Percentiles rank a stretch among this genome's conserved stretches.
Conservation (phyloP, 2,797 vertebrate genomes). For the Mallotus villosus region DNA sequence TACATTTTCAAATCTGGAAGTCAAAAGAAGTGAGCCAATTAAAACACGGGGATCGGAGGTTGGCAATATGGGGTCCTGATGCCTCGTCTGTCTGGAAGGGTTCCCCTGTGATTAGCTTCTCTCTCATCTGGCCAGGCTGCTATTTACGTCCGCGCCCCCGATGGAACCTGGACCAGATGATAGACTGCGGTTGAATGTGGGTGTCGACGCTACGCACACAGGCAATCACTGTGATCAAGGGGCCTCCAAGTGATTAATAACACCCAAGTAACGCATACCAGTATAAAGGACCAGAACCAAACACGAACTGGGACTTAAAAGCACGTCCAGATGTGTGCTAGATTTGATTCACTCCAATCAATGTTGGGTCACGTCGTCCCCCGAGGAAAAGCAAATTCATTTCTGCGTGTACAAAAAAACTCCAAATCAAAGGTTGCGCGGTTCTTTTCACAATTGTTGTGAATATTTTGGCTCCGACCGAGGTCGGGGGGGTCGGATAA, state of each 20-base stretch:
- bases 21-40: slow-evolving; percentile 34
- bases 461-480: too few relatives aligned
- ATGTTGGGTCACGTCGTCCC: slow-evolving; percentile 24
- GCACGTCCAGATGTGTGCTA: slow-evolving; percentile 65
- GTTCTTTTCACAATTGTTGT: slow-evolving; percentile 13
- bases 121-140: slow-evolving; percentile 52
- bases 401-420: background rate
- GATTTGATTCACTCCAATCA: slow-evolving; percentile 45
- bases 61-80: slow-evolving; percentile 12
- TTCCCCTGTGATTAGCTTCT: slow-evolving; percentile 44
- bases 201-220: slow-evolving; percentile 55
- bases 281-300: slow-evolving; percentile 48
- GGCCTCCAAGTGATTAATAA: slow-evolving; percentile 56
- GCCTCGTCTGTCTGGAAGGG: slow-evolving; percentile 21
- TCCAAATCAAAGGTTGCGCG: background rate
- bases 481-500: background rate
- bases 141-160: slow-evolving; percentile 40
- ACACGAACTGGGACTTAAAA: slow-evolving; percentile 34
- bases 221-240: slow-evolving; percentile 49
- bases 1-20: slow-evolving; percentile 26
- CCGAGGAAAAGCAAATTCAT: slow-evolving; percentile 22
- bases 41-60: slow-evolving; percentile 21
- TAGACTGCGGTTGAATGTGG: slow-evolving; percentile 45
- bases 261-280: slow-evolving; percentile 50
- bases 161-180: slow-evolving; percentile 39